Conservation (phyloP, 1,140 invertebrate genomes). For the Sarcophaga bullata region DNA sequence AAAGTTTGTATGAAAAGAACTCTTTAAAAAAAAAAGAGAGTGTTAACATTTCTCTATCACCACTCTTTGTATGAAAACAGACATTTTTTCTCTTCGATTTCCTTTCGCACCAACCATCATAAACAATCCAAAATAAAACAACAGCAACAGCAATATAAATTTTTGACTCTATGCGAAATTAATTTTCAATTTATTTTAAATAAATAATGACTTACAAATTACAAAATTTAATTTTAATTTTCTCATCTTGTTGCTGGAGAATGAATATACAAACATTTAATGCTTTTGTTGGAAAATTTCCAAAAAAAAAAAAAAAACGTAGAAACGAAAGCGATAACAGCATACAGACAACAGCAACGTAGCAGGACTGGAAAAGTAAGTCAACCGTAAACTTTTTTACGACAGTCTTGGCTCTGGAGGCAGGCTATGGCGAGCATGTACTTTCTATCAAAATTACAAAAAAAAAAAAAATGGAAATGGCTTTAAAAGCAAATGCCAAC, state of each 20-base stretch:
- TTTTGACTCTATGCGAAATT: conserved; percentile 56
- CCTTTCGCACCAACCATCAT: too few species aligned
- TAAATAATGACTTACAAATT: conserved; percentile 66
- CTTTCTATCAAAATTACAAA: not conserved
- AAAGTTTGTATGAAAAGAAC: too few species aligned
- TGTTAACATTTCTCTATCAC: conserved; percentile 37
- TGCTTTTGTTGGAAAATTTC: not conserved
- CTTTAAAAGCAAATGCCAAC: not conserved
- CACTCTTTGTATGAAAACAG: not conserved
- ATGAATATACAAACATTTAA: not conserved
- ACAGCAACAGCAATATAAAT: not conserved
- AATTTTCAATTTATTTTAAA: conserved; percentile 66
- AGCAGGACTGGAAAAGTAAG: not conserved
- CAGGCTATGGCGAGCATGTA: not conserved
- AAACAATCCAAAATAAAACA: too few species aligned
- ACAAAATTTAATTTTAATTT: conserved; percentile 65
- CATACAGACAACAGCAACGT: not conserved
- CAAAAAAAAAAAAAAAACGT: not conserved
- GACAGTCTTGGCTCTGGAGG: not conserved
- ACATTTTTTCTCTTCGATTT: conserved; percentile 1
- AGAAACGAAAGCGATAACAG: not conserved
- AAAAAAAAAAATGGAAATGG: too few species aligned
- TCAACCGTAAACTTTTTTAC: conserved; percentile 5
- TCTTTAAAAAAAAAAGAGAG: not conserved
- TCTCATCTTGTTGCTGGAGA: conserved; percentile 28